Conservation (phyloP, 1,140 invertebrate species). For the Cherax destructor region DNA sequence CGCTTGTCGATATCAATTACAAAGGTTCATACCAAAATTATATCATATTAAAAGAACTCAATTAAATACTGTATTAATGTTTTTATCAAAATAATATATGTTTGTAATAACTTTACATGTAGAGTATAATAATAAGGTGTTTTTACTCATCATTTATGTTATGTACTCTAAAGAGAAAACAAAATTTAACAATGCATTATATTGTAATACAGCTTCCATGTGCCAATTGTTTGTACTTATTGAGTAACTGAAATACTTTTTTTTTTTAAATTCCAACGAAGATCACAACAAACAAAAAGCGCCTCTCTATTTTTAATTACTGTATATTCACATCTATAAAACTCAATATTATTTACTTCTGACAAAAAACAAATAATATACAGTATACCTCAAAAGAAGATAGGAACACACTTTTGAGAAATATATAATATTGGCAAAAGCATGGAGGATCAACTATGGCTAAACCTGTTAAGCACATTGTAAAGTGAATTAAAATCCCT, state of each 20-base stretch:
- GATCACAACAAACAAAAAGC: not conserved
- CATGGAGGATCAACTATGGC: slow-evolving; percentile 8
- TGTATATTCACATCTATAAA: not conserved
- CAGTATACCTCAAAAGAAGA: not conserved
- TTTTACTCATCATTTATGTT: too few relatives aligned
- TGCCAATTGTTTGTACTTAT: not conserved
- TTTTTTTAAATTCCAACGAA: not conserved
- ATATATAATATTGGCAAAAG: not conserved
- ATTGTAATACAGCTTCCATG: not conserved
- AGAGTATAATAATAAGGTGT: too few relatives aligned
- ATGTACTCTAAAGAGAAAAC: too few relatives aligned
- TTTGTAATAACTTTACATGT: too few relatives aligned
- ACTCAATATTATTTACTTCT: too few relatives aligned
- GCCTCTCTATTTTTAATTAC: not conserved
- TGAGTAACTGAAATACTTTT: not conserved
- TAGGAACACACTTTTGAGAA: not conserved
- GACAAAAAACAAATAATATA: not conserved
- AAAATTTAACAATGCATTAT: not conserved
- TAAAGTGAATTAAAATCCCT: slow-evolving; percentile 2
- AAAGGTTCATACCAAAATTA: too few relatives aligned
- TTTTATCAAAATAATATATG: too few relatives aligned
- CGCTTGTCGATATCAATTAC: too few relatives aligned
- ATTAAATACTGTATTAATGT: too few relatives aligned
- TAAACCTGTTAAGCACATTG: slow-evolving; percentile 12
- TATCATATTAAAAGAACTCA: too few relatives aligned